Evolutionary conservation across 1,140 invertebrate species (phyloP).

Genomic region (Leguminivora glycinivorella): DNA sequence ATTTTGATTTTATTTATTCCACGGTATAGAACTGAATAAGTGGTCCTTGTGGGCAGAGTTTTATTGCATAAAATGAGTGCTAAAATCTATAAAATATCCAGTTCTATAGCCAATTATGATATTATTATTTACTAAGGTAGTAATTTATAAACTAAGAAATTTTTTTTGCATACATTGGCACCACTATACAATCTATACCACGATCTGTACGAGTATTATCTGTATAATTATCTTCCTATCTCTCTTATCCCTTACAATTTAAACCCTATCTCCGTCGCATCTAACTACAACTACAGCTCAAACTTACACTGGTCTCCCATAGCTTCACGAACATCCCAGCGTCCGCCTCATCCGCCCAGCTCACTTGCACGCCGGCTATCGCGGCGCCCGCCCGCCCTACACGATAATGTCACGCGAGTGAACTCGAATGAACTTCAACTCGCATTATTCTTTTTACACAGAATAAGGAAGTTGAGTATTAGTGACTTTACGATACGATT

Average conservation of each 20-base stretch:
- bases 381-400: constrained; percentile 50
- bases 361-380: constrained; percentile 49
- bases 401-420: constrained; percentile 27
- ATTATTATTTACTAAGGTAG: too few species aligned
- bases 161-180: too few species aligned
- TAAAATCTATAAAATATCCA: too few species aligned
- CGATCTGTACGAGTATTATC: too few species aligned
- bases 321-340: neutral
- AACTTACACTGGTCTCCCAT: neutral
- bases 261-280: neutral
- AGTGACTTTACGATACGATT: constrained; percentile 14
- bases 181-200: too few species aligned
- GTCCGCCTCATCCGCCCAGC: constrained; percentile 34
- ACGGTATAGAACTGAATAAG: too few species aligned
- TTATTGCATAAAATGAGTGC: too few species aligned
- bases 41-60: too few species aligned
- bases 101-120: too few species aligned
- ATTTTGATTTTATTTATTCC: too few species aligned
- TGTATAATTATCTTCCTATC: too few species aligned
- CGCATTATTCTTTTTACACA: neutral
- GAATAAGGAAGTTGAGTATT: constrained; percentile 13
- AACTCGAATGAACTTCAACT: constrained; percentile 16
- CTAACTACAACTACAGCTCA: neutral
- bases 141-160: too few species aligned
- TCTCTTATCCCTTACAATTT: neutral